A percentile compares a stretch with the other conserved stretches of the same genome.
These are phyloP conservation scores for Hypselothyrea guttata DNA, from an alignment of 2,888 invertebrate species.

Conservation along the genomic window DNA sequence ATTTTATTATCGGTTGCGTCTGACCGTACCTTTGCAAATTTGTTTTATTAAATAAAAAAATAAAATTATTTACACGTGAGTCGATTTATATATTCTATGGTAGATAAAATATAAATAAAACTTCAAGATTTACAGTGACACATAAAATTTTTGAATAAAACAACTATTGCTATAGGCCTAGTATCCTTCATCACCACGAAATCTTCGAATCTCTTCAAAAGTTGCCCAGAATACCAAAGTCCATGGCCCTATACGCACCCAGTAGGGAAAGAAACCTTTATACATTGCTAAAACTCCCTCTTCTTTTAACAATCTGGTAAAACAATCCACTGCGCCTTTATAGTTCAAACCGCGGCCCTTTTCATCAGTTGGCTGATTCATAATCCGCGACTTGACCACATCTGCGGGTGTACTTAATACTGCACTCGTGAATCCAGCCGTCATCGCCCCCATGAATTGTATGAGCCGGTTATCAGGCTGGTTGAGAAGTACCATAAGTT, in stretches of 20 bases:
- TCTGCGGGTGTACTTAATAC: constrained; percentile 91
- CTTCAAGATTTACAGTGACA: too few relatives aligned
- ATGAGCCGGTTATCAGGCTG: constrained; percentile 22
- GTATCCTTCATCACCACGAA: constrained; percentile 30
- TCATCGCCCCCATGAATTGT: constrained; percentile 88
- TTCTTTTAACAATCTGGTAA: constrained; percentile 14
- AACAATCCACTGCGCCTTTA: constrained; percentile 34
- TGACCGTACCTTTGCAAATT: too few relatives aligned
- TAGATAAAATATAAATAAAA: too few relatives aligned
- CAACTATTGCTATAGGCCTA: background rate
- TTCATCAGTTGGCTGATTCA: constrained; percentile 88
- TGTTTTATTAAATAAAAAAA: too few relatives aligned
- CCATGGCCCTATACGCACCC: constrained; percentile 43
- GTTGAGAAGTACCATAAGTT: constrained; percentile 9
- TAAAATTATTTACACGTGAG: too few relatives aligned
- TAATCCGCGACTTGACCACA: constrained; percentile 93
- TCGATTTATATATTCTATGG: too few relatives aligned
- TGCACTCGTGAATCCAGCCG: constrained; percentile 84
- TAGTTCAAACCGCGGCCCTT: constrained; percentile 36
- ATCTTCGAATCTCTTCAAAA: constrained; percentile 25
- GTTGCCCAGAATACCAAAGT: constrained; percentile 41
- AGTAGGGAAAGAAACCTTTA: constrained; percentile 38
- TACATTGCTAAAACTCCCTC: constrained; percentile 41
- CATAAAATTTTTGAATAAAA: background rate
- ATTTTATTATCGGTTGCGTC: too few relatives aligned